Evolutionary conservation across 2,797 vertebrate genomes (phyloP).

Genomic region (Pseudochirops cupreus): DNA sequence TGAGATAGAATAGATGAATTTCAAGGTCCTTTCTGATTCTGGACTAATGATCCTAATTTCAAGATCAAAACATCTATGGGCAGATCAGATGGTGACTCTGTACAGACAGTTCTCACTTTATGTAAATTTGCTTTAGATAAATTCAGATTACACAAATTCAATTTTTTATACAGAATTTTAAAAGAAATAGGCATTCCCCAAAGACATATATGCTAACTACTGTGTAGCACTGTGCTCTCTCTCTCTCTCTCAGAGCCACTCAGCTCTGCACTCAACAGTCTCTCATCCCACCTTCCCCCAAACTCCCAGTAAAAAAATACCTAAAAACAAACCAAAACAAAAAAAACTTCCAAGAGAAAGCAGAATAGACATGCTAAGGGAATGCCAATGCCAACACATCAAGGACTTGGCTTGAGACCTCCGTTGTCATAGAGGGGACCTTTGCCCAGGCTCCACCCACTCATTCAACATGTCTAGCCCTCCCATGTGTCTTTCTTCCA

Average conservation of each 20-base stretch:
- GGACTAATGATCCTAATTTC: not conserved
- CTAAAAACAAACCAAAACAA: not conserved
- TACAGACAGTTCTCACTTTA: not conserved
- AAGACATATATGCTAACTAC: not conserved
- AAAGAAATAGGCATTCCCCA: not conserved
- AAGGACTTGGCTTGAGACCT: not conserved
- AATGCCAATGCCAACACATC: not conserved
- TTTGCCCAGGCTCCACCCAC: not conserved
- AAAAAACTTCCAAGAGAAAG: not conserved
- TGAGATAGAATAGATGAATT: not conserved
- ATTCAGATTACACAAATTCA: not conserved
- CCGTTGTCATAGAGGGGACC: fast-evolving
- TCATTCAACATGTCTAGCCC: not conserved
- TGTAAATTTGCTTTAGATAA: not conserved
- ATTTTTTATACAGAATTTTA: not conserved
- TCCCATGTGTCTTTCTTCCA: not conserved
- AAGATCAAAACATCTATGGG: not conserved
- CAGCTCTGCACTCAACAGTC: not conserved
- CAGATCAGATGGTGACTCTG: not conserved
- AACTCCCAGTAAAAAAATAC: not conserved
- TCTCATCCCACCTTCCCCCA: not conserved
- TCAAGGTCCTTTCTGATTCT: not conserved
- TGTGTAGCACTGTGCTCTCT: not conserved
- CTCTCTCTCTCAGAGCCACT: not conserved
- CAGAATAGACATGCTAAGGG: not conserved